Evolutionary conservation across 2,113 vertebrate species (phyloP).

Genomic region (Pollachius pollachius): DNA sequence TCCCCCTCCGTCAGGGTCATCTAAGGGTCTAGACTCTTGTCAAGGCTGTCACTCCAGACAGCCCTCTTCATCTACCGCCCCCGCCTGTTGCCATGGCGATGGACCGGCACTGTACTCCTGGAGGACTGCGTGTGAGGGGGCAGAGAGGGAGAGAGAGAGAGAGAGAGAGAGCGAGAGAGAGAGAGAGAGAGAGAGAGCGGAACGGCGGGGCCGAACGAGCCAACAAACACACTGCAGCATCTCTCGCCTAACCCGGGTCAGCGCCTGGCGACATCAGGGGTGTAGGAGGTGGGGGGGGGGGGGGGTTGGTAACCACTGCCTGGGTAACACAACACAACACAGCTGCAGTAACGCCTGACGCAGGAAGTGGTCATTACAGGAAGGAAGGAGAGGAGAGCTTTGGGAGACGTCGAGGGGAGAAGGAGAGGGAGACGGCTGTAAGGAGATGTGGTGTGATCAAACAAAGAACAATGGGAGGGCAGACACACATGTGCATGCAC

Average conservation of each 20-base stretch:
- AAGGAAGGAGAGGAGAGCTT: background rate
- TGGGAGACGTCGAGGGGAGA: background rate
- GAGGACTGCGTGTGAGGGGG: conserved; percentile 63
- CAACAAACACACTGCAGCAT: conserved; percentile 50
- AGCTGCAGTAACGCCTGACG: conserved; percentile 24
- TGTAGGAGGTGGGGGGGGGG: conserved; percentile 11
- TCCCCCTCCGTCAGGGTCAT: conserved; percentile 60
- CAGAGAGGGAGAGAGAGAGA: conserved; percentile 56
- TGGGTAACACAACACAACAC: conserved; percentile 39
- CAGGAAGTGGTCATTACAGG: conserved; percentile 16
- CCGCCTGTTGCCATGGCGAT: conserved; percentile 69
- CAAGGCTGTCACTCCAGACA: conserved; percentile 74
- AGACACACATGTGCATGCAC: conserved; percentile 30
- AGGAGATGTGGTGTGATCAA: conserved; percentile 13
- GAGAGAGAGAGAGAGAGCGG: conserved; percentile 9
- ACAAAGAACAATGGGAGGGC: conserved; percentile 42
- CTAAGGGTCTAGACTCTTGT: conserved; percentile 73
- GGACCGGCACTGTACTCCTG: conserved; percentile 57
- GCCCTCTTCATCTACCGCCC: conserved; percentile 70
- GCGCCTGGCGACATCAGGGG: background rate
- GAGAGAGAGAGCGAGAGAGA: background rate
- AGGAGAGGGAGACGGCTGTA: background rate
- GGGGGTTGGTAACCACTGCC: conserved; percentile 41
- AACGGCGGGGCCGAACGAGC: conserved; percentile 37
- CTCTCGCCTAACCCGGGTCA: conserved; percentile 68